These are phyloP conservation scores for Scolopax bukidnonensis DNA, from an alignment of 2,797 vertebrate species.

Conservation along the genomic window DNA sequence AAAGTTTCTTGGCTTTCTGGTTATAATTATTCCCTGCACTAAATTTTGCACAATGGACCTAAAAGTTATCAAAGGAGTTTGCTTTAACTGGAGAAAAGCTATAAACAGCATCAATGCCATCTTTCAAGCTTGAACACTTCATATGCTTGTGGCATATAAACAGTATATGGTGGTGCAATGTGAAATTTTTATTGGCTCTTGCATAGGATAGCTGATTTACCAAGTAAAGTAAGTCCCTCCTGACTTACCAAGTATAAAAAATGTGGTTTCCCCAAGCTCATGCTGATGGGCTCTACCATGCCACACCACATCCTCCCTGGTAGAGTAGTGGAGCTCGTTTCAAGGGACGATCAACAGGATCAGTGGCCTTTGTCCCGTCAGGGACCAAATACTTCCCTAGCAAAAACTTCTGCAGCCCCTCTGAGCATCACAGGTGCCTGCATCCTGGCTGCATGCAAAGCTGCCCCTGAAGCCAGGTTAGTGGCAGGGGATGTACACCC, in stretches of 20 bases:
- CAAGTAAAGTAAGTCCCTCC: background rate
- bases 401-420: background rate
- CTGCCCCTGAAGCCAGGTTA: background rate
- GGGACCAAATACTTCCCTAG: background rate
- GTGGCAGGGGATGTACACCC: background rate
- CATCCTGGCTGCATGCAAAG: background rate
- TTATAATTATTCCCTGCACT: conserved; percentile 25
- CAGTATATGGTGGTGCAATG: background rate
- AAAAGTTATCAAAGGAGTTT: background rate
- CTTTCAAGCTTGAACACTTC: background rate
- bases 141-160: background rate
- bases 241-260: background rate
- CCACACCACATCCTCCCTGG: background rate
- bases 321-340: background rate
- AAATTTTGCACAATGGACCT: conserved; percentile 5
- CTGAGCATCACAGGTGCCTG: background rate
- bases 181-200: background rate
- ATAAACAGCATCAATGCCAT: background rate
- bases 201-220: background rate
- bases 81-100: background rate
- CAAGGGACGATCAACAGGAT: background rate
- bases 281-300: background rate
- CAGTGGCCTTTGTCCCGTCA: background rate
- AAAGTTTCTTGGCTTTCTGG: conserved; percentile 4
- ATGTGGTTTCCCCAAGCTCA: background rate